These are phyloP conservation scores for Ctenochaetus hawaiiensis DNA, from an alignment of 2,797 vertebrate species.

Conservation along the genomic window DNA sequence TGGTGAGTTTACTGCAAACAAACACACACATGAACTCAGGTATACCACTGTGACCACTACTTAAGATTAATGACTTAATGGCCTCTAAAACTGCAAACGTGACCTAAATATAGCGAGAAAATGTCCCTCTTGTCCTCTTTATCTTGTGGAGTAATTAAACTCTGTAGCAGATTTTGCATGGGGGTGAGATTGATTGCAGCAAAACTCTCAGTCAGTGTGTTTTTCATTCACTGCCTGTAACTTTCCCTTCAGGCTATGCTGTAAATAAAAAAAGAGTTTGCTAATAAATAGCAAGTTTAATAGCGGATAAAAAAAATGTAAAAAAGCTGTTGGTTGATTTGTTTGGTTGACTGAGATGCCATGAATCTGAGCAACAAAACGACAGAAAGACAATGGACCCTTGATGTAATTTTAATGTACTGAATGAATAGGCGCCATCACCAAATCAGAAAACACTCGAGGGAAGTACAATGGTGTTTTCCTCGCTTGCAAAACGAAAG, in stretches of 20 bases:
- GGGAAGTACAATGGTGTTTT: slow-evolving; percentile 38
- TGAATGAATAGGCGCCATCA: not conserved
- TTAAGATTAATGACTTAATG: not conserved
- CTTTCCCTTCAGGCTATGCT: slow-evolving; percentile 6
- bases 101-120: slow-evolving; percentile 27
- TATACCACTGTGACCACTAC: not conserved
- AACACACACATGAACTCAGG: not conserved
- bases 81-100: slow-evolving; percentile 14
- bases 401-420: slow-evolving; percentile 20
- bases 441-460: slow-evolving; percentile 28
- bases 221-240: slow-evolving; percentile 17
- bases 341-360: not conserved
- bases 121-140: not conserved
- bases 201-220: slow-evolving; percentile 26
- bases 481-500: slow-evolving; percentile 46
- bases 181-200: slow-evolving; percentile 27
- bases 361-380: not conserved
- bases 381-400: slow-evolving; percentile 5
- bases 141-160: slow-evolving; percentile 35
- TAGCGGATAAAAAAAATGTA: not conserved
- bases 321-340: not conserved
- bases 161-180: slow-evolving; percentile 10
- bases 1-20: slow-evolving; percentile 85
- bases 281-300: not conserved
- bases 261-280: slow-evolving; percentile 22